These are phyloP conservation scores for Chrysolina oricalcia DNA, from an alignment of 2,888 invertebrate species.

Conservation along the genomic window DNA sequence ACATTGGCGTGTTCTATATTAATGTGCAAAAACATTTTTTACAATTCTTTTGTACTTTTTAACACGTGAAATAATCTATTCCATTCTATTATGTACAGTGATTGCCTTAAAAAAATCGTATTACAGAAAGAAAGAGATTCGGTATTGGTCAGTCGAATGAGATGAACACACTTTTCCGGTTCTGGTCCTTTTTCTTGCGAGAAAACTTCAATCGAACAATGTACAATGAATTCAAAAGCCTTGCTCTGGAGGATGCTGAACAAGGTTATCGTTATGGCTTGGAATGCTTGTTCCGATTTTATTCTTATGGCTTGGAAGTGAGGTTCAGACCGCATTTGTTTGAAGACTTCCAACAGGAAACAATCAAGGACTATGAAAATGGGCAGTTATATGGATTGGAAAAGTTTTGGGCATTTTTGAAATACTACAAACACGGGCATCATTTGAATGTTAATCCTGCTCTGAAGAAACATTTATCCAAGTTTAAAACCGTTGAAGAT, in stretches of 20 bases:
- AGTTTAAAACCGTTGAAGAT: slow-evolving; percentile 92
- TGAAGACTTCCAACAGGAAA: slow-evolving; percentile 96
- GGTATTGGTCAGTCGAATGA: slow-evolving; percentile 97
- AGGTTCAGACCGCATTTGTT: slow-evolving; percentile 97
- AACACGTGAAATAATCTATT: too few relatives aligned
- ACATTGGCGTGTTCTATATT: too few relatives aligned
- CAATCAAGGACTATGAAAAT: slow-evolving; percentile 89
- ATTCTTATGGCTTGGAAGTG: slow-evolving; percentile 96
- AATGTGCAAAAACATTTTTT: too few relatives aligned
- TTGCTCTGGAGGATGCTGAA: slow-evolving; percentile 95
- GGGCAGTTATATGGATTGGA: slow-evolving; percentile 98
- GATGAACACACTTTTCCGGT: slow-evolving; percentile 99
- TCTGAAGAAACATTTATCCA: slow-evolving; percentile 81
- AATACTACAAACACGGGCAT: slow-evolving; percentile 91
- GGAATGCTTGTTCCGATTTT: slow-evolving; percentile 96
- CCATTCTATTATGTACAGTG: too few relatives aligned
- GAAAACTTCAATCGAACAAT: slow-evolving; percentile 98
- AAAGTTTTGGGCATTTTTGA: slow-evolving; percentile 99
- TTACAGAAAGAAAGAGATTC: slow-evolving; percentile 90
- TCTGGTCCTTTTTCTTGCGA: slow-evolving; percentile 99
- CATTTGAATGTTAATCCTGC: slow-evolving; percentile 84
- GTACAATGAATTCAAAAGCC: slow-evolving; percentile 95
- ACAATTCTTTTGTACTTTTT: too few relatives aligned
- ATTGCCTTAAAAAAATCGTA: neutral
- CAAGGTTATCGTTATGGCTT: slow-evolving; percentile 91